Conservation (phyloP, 2,113 vertebrate genomes). For the Gavialis gangeticus region DNA sequence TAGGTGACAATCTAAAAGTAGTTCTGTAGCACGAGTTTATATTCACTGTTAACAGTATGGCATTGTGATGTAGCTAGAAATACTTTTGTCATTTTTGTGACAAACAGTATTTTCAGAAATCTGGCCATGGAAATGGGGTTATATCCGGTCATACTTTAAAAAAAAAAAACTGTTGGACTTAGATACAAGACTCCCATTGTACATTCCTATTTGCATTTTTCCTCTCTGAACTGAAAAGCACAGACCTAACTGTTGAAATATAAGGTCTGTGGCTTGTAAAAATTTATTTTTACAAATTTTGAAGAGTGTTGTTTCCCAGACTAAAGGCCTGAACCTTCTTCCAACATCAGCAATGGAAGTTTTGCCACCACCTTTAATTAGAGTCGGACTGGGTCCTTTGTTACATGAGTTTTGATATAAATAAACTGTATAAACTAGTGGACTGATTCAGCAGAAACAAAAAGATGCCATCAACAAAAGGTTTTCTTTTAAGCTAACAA, state of each 20-base stretch:
- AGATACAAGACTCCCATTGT: slow-evolving; percentile 60
- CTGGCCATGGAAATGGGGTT: slow-evolving; percentile 38
- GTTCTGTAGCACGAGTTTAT: slow-evolving; percentile 19
- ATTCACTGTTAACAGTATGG: slow-evolving; percentile 1
- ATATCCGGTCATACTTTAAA: slow-evolving; percentile 40
- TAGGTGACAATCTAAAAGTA: slow-evolving; percentile 48
- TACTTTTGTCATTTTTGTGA: background rate
- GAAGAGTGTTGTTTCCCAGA: slow-evolving; percentile 41
- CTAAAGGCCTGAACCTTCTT: slow-evolving; percentile 17
- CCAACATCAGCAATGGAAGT: slow-evolving; percentile 38
- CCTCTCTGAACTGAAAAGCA: slow-evolving; percentile 40
- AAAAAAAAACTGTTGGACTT: slow-evolving; percentile 47
- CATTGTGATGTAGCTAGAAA: slow-evolving; percentile 37
- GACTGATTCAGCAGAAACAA: slow-evolving; percentile 76
- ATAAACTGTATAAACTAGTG: slow-evolving; percentile 56
- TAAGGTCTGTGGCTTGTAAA: slow-evolving; percentile 27
- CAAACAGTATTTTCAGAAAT: slow-evolving; percentile 32
- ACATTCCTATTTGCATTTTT: slow-evolving; percentile 22
- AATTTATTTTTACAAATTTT: slow-evolving; percentile 26
- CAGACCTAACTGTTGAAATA: slow-evolving; percentile 62
- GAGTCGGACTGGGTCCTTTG: slow-evolving; percentile 67
- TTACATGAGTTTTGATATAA: slow-evolving; percentile 69
- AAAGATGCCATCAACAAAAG: slow-evolving; percentile 75
- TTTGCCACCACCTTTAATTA: slow-evolving; percentile 64
- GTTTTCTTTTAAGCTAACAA: slow-evolving; percentile 73